Evolutionary conservation across 2,797 vertebrate genomes (phyloP).

Genomic region (Masticophis lateralis): DNA sequence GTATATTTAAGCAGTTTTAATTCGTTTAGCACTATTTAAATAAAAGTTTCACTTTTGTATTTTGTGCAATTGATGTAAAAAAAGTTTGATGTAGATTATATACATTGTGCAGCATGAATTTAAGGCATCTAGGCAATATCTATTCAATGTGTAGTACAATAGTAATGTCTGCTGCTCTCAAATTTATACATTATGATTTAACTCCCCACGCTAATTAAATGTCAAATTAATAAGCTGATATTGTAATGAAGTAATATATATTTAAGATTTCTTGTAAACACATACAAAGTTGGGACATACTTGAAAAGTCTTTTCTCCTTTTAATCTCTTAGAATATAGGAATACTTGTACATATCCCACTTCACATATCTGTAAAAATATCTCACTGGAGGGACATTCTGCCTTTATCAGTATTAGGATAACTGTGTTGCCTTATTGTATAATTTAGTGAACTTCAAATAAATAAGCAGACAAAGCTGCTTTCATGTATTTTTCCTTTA

Average conservation of each 20-base stretch:
- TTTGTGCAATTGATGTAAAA: not conserved
- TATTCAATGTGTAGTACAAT: constrained; percentile 36
- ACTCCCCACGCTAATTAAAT: constrained; percentile 19
- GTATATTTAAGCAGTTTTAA: constrained; percentile 24
- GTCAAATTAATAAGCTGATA: constrained; percentile 17
- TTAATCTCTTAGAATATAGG: constrained; percentile 42
- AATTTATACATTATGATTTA: not conserved
- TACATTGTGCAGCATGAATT: constrained; percentile 33
- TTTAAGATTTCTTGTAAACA: not conserved
- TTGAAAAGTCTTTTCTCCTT: constrained; percentile 23
- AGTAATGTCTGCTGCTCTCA: constrained; percentile 43
- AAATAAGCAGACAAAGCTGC: constrained; percentile 70
- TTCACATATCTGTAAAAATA: constrained; percentile 35
- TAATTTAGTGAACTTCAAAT: constrained; percentile 66
- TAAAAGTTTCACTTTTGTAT: not conserved
- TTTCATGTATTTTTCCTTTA: not conserved
- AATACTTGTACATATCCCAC: constrained; percentile 30
- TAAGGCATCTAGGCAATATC: constrained; percentile 37
- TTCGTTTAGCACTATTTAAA: constrained; percentile 7
- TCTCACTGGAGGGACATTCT: constrained; percentile 32
- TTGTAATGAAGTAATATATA: constrained; percentile 26
- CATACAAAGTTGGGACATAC: not conserved
- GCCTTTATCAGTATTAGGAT: constrained; percentile 42
- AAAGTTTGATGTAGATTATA: constrained; percentile 13
- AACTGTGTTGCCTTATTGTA: constrained; percentile 68